Base-by-base conservation (phyloP, 2,888 invertebrate species). In the Crossocerus cetratus region DNA sequence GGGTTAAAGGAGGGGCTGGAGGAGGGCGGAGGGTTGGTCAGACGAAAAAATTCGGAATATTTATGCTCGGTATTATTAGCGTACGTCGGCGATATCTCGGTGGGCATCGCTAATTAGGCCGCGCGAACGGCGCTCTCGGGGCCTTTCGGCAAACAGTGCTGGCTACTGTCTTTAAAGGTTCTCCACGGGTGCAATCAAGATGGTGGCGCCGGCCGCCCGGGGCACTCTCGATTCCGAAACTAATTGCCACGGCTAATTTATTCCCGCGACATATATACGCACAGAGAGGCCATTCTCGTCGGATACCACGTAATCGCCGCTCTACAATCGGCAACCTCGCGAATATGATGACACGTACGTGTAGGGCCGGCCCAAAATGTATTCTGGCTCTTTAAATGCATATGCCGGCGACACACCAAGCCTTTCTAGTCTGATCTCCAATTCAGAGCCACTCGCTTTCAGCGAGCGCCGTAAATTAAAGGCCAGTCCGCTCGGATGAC, bases 51-150 rank as follows among this genome's bases (percentile, higher is more conserved):
- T 86, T 84, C 80, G 81, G 85, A 88, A 87, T 89, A 89, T 89
- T 89, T 90, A 88, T 89, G 89, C 84, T 84, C 84, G 84, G 88
- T 89, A 88, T 89, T 89, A 88, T 89, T 88, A 89, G 88, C 87
- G 87, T 87, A 86, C 82, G 85, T 86, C 78, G 85, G 84, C 82
- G 88, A 88, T 90, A 89, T 89, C 89, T 88, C 86, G 83, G 86
- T 88, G 89, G 88, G 89, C 88, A 90, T 90, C 90, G 88, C 90
- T 90, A 90, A 90, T 90, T 90, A 90, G 89, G 86, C 86, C 85
- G 87, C 87, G 84, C 83, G 78, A 77, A 72, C 76, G 81, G 56
- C 81, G 69, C 82, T 77, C 78, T 49, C 49, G 16, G 72, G 75
- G 86, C 84, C 89, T 89, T 89, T 90, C 87, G 88, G 88, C 89